Evolutionary conservation across 2,888 invertebrate species (phyloP).

Genomic region (Eristalinus aeneus): DNA sequence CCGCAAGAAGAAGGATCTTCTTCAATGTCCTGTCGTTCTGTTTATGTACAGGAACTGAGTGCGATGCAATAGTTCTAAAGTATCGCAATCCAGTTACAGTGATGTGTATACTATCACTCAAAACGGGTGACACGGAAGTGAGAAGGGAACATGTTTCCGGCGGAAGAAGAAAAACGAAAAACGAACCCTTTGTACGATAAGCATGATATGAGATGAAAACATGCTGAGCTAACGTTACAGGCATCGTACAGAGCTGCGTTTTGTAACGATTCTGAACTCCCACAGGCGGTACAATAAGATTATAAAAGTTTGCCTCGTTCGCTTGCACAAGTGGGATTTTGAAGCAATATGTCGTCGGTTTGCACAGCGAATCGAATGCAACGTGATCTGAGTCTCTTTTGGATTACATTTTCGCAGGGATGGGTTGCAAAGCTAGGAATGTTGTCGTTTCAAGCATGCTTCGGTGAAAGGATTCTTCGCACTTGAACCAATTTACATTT

Average conservation of each 20-base stretch:
- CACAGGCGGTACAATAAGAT: not conserved
- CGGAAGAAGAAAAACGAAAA: not conserved
- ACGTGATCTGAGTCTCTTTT: not conserved
- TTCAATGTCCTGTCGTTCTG: not conserved
- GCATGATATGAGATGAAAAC: conserved; percentile 18
- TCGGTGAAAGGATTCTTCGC: too few species aligned
- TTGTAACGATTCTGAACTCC: conserved; percentile 12
- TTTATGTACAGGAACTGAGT: conserved; percentile 36
- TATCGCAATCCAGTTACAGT: conserved; percentile 13
- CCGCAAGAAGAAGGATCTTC: conserved; percentile 19
- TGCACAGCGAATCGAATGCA: not conserved
- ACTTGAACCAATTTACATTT: too few species aligned
- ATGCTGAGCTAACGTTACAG: conserved; percentile 10
- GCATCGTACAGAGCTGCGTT: conserved; percentile 2
- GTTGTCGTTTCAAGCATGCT: too few species aligned
- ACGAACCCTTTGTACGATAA: conserved; percentile 42
- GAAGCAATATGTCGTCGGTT: not conserved
- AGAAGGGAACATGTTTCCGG: not conserved
- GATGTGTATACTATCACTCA: conserved; percentile 14
- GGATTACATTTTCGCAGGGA: not conserved
- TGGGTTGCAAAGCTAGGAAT: too few species aligned
- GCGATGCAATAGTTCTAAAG: conserved; percentile 39
- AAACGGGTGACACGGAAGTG: too few species aligned
- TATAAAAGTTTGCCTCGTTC: not conserved
- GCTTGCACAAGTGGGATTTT: not conserved